phyloP scores from a whole-genome alignment of 2,888 invertebrate species.

The Tortrix viridana region DNA sequence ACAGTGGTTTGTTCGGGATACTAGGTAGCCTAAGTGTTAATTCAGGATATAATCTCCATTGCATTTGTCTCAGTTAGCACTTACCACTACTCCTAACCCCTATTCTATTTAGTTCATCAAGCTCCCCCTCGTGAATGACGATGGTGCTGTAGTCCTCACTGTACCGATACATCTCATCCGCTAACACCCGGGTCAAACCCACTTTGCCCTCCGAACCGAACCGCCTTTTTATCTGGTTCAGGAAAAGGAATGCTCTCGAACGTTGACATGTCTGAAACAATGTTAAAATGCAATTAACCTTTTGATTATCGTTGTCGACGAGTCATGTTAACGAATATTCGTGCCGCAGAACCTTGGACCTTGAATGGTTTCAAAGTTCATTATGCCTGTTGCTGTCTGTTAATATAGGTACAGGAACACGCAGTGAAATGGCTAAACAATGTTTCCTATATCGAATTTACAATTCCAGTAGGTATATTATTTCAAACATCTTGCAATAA shows the following conservation, averaged over 20 bases:
- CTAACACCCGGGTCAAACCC: slow-evolving; percentile 91
- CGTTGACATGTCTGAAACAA: slow-evolving; percentile 92
- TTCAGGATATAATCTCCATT: too few relatives aligned
- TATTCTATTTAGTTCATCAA: slow-evolving; percentile 96
- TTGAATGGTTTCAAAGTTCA: too few relatives aligned
- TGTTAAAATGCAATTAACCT: background rate
- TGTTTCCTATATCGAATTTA: too few relatives aligned
- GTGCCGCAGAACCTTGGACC: too few relatives aligned
- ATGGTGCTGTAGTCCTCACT: slow-evolving; percentile 93
- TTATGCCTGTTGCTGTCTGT: too few relatives aligned
- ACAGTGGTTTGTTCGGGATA: too few relatives aligned
- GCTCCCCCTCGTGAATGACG: slow-evolving; percentile 92
- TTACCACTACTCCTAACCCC: slow-evolving; percentile 97
- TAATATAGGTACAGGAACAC: too few relatives aligned
- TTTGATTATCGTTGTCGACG: background rate
- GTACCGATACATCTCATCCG: slow-evolving; percentile 94
- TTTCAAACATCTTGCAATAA: background rate
- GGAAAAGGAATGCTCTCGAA: slow-evolving; percentile 93
- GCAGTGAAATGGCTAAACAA: too few relatives aligned
- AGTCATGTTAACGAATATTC: too few relatives aligned
- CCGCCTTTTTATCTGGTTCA: slow-evolving; percentile 93
- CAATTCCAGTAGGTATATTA: too few relatives aligned
- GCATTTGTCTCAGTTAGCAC: slow-evolving; percentile 40
- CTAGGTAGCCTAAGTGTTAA: too few relatives aligned
- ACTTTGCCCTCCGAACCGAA: slow-evolving; percentile 92